Evolutionary conservation across 1,140 invertebrate genomes (phyloP).

Genomic region (Eciton burchellii): DNA sequence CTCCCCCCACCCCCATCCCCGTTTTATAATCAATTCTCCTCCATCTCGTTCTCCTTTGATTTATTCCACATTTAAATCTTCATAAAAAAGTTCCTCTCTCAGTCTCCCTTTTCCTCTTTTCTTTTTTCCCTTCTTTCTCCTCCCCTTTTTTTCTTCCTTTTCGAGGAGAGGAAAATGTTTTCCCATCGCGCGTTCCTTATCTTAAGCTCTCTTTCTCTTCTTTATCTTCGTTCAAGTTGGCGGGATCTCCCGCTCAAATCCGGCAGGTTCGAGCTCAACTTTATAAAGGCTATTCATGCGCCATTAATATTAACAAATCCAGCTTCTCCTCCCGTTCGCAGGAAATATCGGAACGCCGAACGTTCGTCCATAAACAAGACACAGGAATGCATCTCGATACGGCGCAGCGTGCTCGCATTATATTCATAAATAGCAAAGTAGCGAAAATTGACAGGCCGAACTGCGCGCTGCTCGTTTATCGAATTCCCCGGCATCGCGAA

Average conservation of each 20-base stretch:
- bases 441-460: conserved; percentile 29
- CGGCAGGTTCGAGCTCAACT: not conserved
- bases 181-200: not conserved
- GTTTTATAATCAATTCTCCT: conserved; percentile 49
- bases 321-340: not conserved
- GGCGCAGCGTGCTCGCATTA: not conserved
- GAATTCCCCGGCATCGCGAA: conserved; percentile 37
- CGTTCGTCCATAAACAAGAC: conserved; percentile 30
- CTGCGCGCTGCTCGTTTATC: conserved; percentile 51
- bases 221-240: not conserved
- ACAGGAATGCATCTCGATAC: conserved; percentile 9
- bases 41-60: conserved; percentile 1
- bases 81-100: conserved; percentile 12
- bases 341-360: not conserved
- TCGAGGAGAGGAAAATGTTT: not conserved
- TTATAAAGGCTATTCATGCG: not conserved
- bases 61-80: conserved; percentile 30
- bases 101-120: too few species aligned
- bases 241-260: not conserved
- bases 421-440: conserved; percentile 35
- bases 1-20: too few species aligned
- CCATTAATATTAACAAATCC: not conserved
- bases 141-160: conserved; percentile 5
- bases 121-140: too few species aligned
- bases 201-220: not conserved